Base-by-base conservation (phyloP, 2,113 vertebrate genomes). In the Grallaria varia region DNA sequence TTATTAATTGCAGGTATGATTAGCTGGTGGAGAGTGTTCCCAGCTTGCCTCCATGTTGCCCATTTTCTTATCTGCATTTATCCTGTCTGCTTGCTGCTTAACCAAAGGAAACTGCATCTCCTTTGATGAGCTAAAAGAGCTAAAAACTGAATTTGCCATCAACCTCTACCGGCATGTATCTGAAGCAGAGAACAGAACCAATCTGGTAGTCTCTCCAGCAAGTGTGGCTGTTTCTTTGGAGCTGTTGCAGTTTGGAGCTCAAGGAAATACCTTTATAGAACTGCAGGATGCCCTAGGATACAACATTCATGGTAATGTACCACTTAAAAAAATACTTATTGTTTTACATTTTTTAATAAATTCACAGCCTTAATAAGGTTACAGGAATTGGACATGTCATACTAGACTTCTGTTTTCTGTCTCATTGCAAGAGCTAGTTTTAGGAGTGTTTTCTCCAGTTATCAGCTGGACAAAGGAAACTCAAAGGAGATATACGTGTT, bases 201-300 rank as follows among this genome's bases (percentile, higher is more conserved):
- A 99, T 73, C 89, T 99, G 28, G 98, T 99, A 10, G 37, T 99
- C 89, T 99, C 99, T 1, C 99, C 99, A 1, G 96, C 97, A 40
- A 98, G 98, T 1, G 96, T 99, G 79, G 97, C 98, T 35, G 49
- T 97, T 69, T 98, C 99, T 52, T 97, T 99, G 95, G 98, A 98
- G 52, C 97, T 99, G 89, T 97, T 99, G 95, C 98, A 99, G 95
- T 97, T 99, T 7, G 99, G 99, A 27, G 98, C 99, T 78, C 95
- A 95, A 71, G 99, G 98, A 66, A 98, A 98, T 89, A 99, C 99
- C 0, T 95, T 98, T 67, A 89, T 4, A 1, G 98, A 99, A 94
- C 97, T 99, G 95, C 97, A 98, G 73, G 96, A 93, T 28, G 96
- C 96, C 11, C 96, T 99, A 83, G 98, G 99, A 44, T 99, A 99